Evolutionary conservation across 1,140 invertebrate genomes (phyloP), one percentile per base, ranked within the genome.

Genomic region (Berghia stephanieae): DNA sequence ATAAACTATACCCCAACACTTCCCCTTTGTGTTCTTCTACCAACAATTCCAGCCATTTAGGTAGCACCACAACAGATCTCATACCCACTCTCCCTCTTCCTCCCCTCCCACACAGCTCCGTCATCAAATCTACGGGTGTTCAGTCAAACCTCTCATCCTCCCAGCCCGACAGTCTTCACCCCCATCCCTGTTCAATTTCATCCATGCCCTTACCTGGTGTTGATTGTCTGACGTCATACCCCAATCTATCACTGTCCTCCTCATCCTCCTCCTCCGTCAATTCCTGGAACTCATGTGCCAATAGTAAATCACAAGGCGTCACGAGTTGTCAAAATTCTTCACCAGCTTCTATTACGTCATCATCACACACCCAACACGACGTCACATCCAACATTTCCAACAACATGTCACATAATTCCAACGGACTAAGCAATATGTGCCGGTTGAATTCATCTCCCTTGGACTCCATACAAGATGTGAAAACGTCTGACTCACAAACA

Each of bases 51-150:
- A 18, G 46, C 75, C 36, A 18, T 72, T 71, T 46, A n/a, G n/a
- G n/a, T n/a, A n/a, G n/a, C n/a, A 70, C 71, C n/a, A 60, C 80
- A 2, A 60, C 77, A 34, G 77, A 82, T 42, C 72, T 83, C 27
- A 55, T 70, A 36, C 80, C 75, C 40, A 67, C 79, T 10, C n/a
- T n/a, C n/a, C n/a, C n/a, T n/a, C n/a, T n/a, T n/a, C 79, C 81
- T 66, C 63, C 81, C 8, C 73, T 84, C 36, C 79, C 79, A 31
- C 82, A 84, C 69, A 86, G 78, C 79, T 84, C 84, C 57, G 86
- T 87, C 55, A 87, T 87, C 40, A 87, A 87, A 80, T 83, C 81
- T 63, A 84, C 83, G 60, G 79, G 80, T 81, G 82, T 40, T 18
- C 42, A 68, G 43, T 69, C 27, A 8, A 43, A 69, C 77, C 52